phyloP scores from a whole-genome alignment of 2,113 vertebrate genomes.

The Theropithecus gelada region DNA sequence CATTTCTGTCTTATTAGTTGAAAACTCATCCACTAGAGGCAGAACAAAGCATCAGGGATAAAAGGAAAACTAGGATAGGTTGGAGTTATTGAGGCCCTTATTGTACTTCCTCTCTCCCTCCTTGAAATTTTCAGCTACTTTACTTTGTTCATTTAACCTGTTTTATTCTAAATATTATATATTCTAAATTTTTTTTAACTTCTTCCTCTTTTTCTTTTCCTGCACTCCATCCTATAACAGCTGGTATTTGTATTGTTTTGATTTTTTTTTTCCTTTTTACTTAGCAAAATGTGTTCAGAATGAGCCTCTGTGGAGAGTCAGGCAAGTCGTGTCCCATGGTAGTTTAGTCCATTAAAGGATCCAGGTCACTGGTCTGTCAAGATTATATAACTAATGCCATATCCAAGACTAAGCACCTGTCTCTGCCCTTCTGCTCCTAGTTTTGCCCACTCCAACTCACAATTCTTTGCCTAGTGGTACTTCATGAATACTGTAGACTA shows the following conservation, averaged over 20 bases:
- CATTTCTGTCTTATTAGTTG: conserved; percentile 6
- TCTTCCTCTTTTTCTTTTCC: background rate
- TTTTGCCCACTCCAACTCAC: background rate
- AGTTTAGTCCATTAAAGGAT: background rate
- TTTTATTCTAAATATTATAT: background rate
- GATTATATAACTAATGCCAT: background rate
- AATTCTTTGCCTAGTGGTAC: background rate
- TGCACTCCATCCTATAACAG: background rate
- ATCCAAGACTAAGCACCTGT: background rate
- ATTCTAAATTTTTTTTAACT: too few species aligned
- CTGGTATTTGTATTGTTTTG: background rate
- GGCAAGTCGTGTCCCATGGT: background rate
- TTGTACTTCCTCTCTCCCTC: background rate
- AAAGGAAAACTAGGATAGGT: background rate
- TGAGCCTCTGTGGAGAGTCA: background rate
- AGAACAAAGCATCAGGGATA: background rate
- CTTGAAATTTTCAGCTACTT: background rate
- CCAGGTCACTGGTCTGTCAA: background rate
- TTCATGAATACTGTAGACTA: background rate
- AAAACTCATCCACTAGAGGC: background rate
- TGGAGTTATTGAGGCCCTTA: background rate
- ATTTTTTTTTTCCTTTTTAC: background rate
- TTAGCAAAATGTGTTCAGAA: background rate
- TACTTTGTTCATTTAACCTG: background rate
- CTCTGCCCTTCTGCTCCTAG: background rate